Percentiles rank a stretch among this genome's conserved stretches.
Conservation (phyloP, 2,113 vertebrate genomes). For the Nipponia nippon region DNA sequence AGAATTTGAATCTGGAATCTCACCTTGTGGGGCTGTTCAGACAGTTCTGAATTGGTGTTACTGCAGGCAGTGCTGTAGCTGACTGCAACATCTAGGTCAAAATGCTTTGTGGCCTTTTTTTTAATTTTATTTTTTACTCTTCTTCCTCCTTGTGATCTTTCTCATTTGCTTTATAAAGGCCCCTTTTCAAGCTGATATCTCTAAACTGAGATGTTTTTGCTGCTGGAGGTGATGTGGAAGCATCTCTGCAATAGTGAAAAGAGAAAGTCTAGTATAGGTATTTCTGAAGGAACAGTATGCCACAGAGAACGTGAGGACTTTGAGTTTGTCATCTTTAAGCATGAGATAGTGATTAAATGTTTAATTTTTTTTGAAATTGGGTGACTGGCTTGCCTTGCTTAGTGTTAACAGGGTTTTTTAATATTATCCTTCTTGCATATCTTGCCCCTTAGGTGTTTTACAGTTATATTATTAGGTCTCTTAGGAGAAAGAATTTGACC, state of each 20-base stretch:
- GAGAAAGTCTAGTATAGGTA: not conserved
- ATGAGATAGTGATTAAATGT: not conserved
- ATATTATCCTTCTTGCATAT: accelerated
- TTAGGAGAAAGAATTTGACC: not conserved
- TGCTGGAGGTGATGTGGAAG: not conserved
- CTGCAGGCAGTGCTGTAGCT: not conserved
- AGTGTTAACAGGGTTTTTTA: not conserved
- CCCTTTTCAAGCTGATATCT: not conserved
- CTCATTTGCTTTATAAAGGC: not conserved
- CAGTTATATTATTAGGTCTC: not conserved
- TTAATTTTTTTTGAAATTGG: not conserved
- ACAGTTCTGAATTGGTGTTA: not conserved
- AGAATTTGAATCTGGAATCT: not conserved
- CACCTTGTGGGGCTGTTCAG: not conserved
- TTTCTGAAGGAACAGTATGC: not conserved
- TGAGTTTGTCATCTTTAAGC: not conserved
- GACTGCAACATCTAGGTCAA: not conserved
- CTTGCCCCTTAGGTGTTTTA: not conserved
- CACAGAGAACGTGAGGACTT: not conserved
- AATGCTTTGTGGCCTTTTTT: not conserved
- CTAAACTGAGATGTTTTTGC: not conserved
- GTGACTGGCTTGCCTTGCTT: not conserved
- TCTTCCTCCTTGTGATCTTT: not conserved
- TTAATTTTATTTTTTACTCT: not conserved
- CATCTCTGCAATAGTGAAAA: not conserved